Base-by-base conservation (phyloP, 2,888 invertebrate species). In the Synergus itoensis region DNA sequence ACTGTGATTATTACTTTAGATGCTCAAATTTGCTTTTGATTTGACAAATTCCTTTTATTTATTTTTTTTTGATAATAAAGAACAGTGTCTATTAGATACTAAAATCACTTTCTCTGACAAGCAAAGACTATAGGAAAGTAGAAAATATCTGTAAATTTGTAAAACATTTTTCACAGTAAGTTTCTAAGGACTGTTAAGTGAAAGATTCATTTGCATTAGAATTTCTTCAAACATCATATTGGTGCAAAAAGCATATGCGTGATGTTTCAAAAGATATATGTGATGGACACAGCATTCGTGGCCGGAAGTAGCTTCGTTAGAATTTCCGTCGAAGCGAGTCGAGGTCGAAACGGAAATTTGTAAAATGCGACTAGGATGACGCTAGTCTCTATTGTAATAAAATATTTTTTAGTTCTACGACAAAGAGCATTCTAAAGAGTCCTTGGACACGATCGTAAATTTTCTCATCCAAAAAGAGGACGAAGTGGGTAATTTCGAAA, bases 281-380 rank as follows among this genome's bases (percentile, higher is more conserved):
- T 53, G 53, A 53, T 48, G 53, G 53, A 36, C 73, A 73, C 36
- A 36, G 73, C 53, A 73, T 73, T 53, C 73, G 53, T 73, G 73
- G 73, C 73, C 73, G 73, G 73, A 73, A 73, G 73, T 36, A 48
- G 36, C 73, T 73, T 73, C 73, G 73, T 73, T 73, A 73, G 73
- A 73, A 73, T 73, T 73, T 73, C 73, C 73, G 73, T 73, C 73
- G 73, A 73, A 73, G 73, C 53, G 73, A 73, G 73, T 73, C 73
- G 73, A 73, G 73, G 73, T 73, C 73, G 48, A 73, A 73, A 73
- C 73, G 73, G 73, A 73, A 73, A 73, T 73, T 73, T 73, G 73
- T 73, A 73, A 73, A 73, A 73, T 73, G 73, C 73, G 53, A 48
- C 28, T 53, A 28, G 9, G 73, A 73, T 73, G 73, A 73, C 73